Conservation (phyloP, 2,113 vertebrate genomes). For the Platysteira castanea region DNA sequence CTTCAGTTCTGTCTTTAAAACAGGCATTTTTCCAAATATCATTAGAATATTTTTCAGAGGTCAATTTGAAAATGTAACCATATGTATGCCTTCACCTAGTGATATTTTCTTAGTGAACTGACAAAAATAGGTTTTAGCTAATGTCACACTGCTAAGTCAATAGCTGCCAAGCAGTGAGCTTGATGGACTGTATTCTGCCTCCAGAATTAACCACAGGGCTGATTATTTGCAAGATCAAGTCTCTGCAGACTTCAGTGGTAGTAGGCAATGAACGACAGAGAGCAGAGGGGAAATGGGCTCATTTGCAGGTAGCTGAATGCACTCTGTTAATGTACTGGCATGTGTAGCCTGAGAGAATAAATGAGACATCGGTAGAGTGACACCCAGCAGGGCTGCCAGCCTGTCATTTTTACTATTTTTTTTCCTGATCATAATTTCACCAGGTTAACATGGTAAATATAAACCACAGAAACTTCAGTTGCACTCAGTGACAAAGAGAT, state of each 20-base stretch:
- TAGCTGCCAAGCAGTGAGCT: not conserved
- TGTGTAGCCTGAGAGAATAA: not conserved
- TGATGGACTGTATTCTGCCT: not conserved
- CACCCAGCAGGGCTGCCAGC: not conserved
- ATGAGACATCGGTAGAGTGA: not conserved
- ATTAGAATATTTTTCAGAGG: constrained; percentile 7
- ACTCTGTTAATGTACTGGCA: not conserved
- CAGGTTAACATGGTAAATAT: not conserved
- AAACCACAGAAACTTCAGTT: not conserved
- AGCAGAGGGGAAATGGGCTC: not conserved
- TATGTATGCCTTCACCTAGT: constrained; percentile 34
- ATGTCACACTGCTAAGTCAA: not conserved
- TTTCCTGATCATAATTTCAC: not conserved
- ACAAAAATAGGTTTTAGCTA: constrained; percentile 24
- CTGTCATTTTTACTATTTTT: not conserved
- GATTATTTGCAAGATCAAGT: not conserved
- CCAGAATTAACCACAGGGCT: not conserved
- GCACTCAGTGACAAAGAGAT: not conserved
- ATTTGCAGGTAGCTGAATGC: not conserved
- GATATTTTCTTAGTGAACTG: constrained; percentile 18
- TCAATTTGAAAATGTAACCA: constrained; percentile 15
- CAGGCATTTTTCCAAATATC: constrained; percentile 19
- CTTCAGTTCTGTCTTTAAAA: not conserved
- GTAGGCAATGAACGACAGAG: not conserved
- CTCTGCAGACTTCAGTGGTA: not conserved